Evolutionary conservation across 2,888 invertebrate species (phyloP).

Genomic region (Crematogaster levior): DNA sequence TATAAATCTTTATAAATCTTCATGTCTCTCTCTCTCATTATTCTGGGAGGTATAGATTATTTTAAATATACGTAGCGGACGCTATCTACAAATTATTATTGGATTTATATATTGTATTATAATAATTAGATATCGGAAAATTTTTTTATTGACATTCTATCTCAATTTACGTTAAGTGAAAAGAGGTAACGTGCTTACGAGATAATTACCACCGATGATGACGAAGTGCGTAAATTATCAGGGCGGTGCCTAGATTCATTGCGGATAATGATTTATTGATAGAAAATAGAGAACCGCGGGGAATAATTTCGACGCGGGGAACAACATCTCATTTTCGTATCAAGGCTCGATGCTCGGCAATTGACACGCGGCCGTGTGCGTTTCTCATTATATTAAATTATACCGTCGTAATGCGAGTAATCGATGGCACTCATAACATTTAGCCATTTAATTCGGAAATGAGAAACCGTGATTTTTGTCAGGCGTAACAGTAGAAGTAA

Average conservation of each 20-base stretch:
- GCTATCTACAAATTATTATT: not conserved
- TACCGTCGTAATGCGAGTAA: constrained; percentile 51
- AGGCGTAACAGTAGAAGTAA: constrained; percentile 51
- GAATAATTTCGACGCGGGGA: constrained; percentile 36
- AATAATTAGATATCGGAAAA: constrained; percentile 10
- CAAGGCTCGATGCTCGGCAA: constrained; percentile 29
- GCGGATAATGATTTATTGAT: constrained; percentile 35
- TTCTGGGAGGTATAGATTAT: not conserved
- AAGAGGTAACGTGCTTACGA: constrained; percentile 21
- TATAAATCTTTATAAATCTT: not conserved
- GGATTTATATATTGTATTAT: not conserved
- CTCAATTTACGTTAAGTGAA: constrained; percentile 37
- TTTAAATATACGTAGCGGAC: not conserved
- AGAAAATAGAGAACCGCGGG: constrained; percentile 47
- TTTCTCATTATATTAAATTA: constrained; percentile 55
- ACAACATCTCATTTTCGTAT: constrained; percentile 52
- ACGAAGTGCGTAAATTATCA: constrained; percentile 40
- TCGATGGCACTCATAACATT: constrained; percentile 51
- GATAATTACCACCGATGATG: constrained; percentile 36
- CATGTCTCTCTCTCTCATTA: not conserved
- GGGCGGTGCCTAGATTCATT: constrained; percentile 41
- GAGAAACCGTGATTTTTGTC: constrained; percentile 49
- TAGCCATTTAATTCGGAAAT: constrained; percentile 54
- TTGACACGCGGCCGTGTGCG: constrained; percentile 45
- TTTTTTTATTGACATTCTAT: not conserved